A percentile compares a stretch with the other conserved stretches of the same genome.
Conservation (phyloP, 1,140 invertebrate species). For the Telenomus remus region DNA sequence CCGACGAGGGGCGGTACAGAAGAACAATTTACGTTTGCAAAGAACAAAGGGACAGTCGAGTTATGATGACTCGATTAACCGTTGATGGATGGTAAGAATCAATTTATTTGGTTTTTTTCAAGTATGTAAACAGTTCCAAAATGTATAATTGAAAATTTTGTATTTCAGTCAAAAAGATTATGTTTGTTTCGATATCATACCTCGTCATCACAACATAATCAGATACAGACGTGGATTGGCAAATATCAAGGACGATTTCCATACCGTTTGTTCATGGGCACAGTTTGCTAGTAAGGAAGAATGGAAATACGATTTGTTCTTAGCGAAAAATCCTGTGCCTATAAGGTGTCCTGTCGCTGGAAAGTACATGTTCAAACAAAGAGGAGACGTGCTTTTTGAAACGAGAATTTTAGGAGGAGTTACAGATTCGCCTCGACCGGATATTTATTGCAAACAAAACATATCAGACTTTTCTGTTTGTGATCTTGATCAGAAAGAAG, state of each 20-base stretch:
- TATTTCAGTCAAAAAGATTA: conserved; percentile 94
- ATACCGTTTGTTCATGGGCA: conserved; percentile 95
- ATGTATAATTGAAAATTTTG: background rate
- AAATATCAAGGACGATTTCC: conserved; percentile 91
- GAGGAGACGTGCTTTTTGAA: conserved; percentile 90
- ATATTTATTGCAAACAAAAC: conserved; percentile 94
- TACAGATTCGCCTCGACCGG: conserved; percentile 92
- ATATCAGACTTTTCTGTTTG: conserved; percentile 96
- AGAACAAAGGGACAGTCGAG: conserved; percentile 88
- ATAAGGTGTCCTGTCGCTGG: conserved; percentile 96
- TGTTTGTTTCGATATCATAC: conserved; percentile 96
- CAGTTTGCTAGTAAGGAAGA: conserved; percentile 89
- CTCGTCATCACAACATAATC: conserved; percentile 93
- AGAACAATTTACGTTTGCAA: conserved; percentile 96
- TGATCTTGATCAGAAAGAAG: conserved; percentile 94
- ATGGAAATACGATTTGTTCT: conserved; percentile 90
- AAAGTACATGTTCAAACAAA: conserved; percentile 95
- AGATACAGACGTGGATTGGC: conserved; percentile 92
- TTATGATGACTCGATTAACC: conserved; percentile 96
- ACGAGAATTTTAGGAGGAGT: conserved; percentile 96
- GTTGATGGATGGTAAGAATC: conserved; percentile 92
- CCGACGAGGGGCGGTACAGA: conserved; percentile 90
- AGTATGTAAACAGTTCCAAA: background rate
- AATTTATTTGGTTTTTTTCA: background rate
- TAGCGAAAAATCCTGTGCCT: conserved; percentile 92